Evolutionary conservation across 2,888 invertebrate genomes (phyloP), one percentile per base, ranked within the genome.

Genomic region (Lobophora halterata): DNA sequence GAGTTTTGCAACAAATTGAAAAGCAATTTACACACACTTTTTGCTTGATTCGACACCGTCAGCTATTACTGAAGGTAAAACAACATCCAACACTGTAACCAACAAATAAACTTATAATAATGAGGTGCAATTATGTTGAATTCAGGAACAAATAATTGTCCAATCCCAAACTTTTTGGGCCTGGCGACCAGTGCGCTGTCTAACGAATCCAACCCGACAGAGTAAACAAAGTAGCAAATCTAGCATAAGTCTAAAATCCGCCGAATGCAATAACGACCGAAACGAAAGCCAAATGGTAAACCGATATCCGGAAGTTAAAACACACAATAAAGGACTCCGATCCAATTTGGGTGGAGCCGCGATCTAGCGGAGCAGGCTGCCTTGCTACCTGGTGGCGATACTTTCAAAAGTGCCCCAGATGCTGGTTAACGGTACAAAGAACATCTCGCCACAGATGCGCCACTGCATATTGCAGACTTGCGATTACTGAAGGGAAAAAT

Each of bases 391-490:
- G 35, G 53, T 46, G 49, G 54, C 61, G 68, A 61, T 73, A 86
- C 86, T 87, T 87, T 87, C 86, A 78, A 87, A 87, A 81, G 69
- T 85, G 86, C 74, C 87, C 87, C 80, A 87, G 83, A 76, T 87
- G 83, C 61, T 69, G 68, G 62, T 53, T 82, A 87, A 85, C 87
- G 83, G 87, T 82, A 77, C 57, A 69, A 61, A 68, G 62, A 61
- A 64, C 73, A 79, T 72, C 77, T 67, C 71, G 71, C 72, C 77
- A 79, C 85, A 82, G 77, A 79, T 79, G 79, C 67, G 57, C 65
- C 55, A 59, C 54, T 68, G 70, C 70, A 70, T 63, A 67, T 59
- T 63, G 58, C 55, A 6, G 19, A 42, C 57, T 59, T 34, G 60
- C 61, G 51, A 59, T 54, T 48, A 49, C 50, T 46, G 35, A 46